A percentile compares a stretch with the other conserved stretches of the same genome.
phyloP scores from a whole-genome alignment of 2,888 invertebrate species.

The Ctena decussata region DNA sequence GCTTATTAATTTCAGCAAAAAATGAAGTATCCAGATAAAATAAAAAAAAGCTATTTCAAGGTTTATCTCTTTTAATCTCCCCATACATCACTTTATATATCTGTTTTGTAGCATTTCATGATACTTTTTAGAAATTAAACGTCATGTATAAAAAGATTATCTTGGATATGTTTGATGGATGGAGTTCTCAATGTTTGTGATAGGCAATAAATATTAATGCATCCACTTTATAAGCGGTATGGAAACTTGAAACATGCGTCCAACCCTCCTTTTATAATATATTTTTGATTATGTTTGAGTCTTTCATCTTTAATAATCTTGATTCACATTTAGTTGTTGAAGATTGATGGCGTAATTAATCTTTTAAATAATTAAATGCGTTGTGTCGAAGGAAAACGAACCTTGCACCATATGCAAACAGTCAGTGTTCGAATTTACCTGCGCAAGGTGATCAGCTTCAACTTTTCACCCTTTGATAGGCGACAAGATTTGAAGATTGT shows the following conservation, averaged over 20 bases:
- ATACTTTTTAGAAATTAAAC: constrained; percentile 58
- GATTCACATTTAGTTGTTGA: constrained; percentile 3
- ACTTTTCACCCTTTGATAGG: no score
- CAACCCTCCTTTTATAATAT: constrained; percentile 4
- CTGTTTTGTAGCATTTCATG: constrained; percentile 64
- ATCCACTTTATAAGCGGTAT: constrained; percentile 4
- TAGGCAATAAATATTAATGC: constrained; percentile 51
- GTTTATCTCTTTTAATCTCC: neutral
- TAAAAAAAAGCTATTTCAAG: constrained; percentile 3
- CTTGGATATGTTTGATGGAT: constrained; percentile 37
- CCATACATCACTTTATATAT: constrained; percentile 63
- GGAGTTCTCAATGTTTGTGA: constrained; percentile 32
- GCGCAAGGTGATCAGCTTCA: no score
- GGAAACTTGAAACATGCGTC: constrained; percentile 5
- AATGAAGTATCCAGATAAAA: neutral
- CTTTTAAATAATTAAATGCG: constrained; percentile 10
- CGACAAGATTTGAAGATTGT: no score
- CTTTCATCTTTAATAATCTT: constrained; percentile 11
- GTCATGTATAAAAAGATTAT: constrained; percentile 45
- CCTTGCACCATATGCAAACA: no score
- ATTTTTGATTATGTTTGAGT: neutral
- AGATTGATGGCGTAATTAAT: constrained; percentile 14
- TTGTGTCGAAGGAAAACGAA: no score
- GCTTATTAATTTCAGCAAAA: constrained; percentile 53
- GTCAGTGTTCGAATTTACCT: no score